Conservation (phyloP, 2,113 vertebrate genomes). For the Nothocercus nigrocapillus region DNA sequence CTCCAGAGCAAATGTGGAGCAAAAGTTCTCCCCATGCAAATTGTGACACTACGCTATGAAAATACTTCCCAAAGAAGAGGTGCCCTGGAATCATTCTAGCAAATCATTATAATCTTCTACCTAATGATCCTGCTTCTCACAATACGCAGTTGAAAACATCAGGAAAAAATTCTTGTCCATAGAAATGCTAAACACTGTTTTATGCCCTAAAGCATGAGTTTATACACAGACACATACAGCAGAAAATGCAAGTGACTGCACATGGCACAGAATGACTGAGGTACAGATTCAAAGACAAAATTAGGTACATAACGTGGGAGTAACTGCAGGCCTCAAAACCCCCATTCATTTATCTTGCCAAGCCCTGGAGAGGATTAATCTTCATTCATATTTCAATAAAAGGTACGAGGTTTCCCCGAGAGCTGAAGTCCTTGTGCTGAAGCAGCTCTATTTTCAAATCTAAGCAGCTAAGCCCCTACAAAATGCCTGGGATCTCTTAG, state of each 20-base stretch:
- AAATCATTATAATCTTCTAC: background rate
- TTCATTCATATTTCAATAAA: constrained; percentile 34
- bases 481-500: background rate
- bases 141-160: background rate
- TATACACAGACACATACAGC: background rate
- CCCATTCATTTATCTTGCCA: constrained; percentile 13
- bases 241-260: constrained; percentile 8
- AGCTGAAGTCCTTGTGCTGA: background rate
- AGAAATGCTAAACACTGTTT: background rate
- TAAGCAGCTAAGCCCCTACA: background rate
- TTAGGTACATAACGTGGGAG: background rate
- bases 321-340: constrained; percentile 3
- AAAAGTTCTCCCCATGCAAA: background rate
- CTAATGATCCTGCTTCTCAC: background rate
- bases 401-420: background rate
- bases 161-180: background rate
- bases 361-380: background rate
- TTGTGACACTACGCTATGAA: background rate
- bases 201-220: constrained; percentile 21
- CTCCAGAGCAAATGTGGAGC: background rate
- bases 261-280: background rate
- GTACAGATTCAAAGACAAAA: constrained; percentile 24
- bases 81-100: background rate
- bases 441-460: background rate
- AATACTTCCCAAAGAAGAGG: background rate